Base-by-base conservation (phyloP, 2,113 vertebrate genomes). In the Perca fluviatilis region DNA sequence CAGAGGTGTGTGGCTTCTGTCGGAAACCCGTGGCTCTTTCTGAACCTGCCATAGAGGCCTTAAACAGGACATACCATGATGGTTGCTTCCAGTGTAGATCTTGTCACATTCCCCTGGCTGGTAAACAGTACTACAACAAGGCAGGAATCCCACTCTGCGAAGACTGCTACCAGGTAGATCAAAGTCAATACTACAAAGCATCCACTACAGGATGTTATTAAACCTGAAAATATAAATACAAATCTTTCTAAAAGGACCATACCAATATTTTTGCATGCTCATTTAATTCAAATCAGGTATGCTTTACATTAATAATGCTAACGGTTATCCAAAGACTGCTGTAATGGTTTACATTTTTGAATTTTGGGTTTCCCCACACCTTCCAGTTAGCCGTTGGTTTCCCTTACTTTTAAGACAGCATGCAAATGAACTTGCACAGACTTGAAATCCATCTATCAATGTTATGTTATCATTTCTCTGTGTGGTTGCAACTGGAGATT, bases 1-100 rank as follows among this genome's bases (percentile, higher is more conserved):
- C 80, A 99, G 98, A 97, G 12, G 85, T 98, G 90, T 99, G 98
- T 2, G 98, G 97, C 74, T 99, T 98, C 91, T 99, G 98, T 90
- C 97, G 97, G 86, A 99, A 98, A 91, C 89, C 85, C 0, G 86
- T 99, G 85, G 88, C 89, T n/a, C 88, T 95, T 0, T 86, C 1
- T 53, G 94, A 96, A 51, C 93, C 93, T 0, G 95, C 94, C 0
- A 95, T 99, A 13, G 96, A 97, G 70, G 97, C 98, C 6, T 95
- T 99, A 93, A 92, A 95, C 90, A 96, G 96, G 88, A 97, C 96
- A 21, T 99, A 99, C 89, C 97, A 99, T 0, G 96, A 96, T 0
- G 82, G 68, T 36, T 99, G 98, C 84, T 98, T 99, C 94, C 97
- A 96, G n/a, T 99, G 98, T 81, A 93, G 97, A 2, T 95, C 91